phyloP scores from a whole-genome alignment of 1,140 invertebrate species.

The Drosophila pseudoobscura region DNA sequence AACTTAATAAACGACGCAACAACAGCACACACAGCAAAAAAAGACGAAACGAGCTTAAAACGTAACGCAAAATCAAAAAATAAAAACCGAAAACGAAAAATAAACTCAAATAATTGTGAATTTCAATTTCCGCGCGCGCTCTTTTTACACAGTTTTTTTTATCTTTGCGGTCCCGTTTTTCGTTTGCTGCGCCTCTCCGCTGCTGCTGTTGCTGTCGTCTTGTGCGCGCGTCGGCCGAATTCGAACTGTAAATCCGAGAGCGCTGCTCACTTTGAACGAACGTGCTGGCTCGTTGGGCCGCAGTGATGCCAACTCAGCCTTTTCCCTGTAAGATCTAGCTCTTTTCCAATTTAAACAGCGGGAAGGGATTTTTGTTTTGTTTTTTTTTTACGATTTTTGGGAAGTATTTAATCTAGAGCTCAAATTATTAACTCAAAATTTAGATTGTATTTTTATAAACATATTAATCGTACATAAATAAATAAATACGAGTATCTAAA shows the following conservation, averaged over 20 bases:
- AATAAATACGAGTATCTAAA: too few relatives aligned
- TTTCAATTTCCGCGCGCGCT: constrained; percentile 44
- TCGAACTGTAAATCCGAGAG: constrained; percentile 54
- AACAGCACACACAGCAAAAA: constrained; percentile 33
- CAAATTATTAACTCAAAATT: too few relatives aligned
- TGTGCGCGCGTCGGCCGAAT: constrained; percentile 59
- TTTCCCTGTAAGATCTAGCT: too few relatives aligned
- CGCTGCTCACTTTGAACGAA: constrained; percentile 25
- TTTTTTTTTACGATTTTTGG: too few relatives aligned
- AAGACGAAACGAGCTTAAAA: constrained; percentile 24
- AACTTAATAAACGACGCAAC: constrained; percentile 62
- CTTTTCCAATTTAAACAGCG: too few relatives aligned
- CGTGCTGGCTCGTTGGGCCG: not conserved
- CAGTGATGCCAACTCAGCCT: too few relatives aligned
- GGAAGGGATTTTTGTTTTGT: too few relatives aligned
- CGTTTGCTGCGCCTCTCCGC: constrained; percentile 27
- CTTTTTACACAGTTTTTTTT: constrained; percentile 27
- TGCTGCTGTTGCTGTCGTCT: constrained; percentile 36
- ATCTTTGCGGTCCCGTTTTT: constrained; percentile 19
- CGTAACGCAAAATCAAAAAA: constrained; percentile 38
- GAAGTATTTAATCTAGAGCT: too few relatives aligned
- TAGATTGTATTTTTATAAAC: too few relatives aligned
- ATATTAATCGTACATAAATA: too few relatives aligned
- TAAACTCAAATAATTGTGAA: constrained; percentile 42
- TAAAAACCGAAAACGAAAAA: constrained; percentile 31